Evolutionary conservation across 2,888 invertebrate genomes (phyloP).

Genomic region (Diaperis boleti): DNA sequence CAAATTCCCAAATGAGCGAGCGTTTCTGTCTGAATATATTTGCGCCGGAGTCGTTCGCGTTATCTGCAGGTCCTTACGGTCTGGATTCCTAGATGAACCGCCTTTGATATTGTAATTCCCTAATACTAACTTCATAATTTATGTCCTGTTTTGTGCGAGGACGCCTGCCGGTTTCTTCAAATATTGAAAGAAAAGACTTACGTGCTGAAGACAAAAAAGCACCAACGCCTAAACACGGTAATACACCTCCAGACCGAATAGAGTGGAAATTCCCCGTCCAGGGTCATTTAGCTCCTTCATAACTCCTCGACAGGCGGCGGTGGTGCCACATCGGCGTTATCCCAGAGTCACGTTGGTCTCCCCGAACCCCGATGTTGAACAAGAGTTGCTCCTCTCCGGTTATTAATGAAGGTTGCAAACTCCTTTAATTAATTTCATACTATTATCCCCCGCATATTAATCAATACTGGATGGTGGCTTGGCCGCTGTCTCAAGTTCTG

Average conservation of each 20-base stretch:
- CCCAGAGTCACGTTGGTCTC: conserved; percentile 35
- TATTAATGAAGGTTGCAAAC: conserved; percentile 67
- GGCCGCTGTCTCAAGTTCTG: conserved; percentile 46
- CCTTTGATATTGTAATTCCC: conserved; percentile 66
- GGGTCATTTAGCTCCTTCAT: conserved; percentile 38
- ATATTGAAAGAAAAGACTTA: too few species aligned
- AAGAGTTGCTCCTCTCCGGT: conserved; percentile 61
- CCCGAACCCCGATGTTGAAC: conserved; percentile 52
- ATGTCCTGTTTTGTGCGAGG: conserved; percentile 59
- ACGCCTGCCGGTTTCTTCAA: too few species aligned
- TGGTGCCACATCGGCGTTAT: conserved; percentile 33
- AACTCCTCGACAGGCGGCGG: conserved; percentile 36
- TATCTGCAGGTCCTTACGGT: conserved; percentile 62
- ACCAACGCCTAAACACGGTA: too few species aligned
- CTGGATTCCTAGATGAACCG: conserved; percentile 63
- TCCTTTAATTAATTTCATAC: conserved; percentile 67
- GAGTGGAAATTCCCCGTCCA: conserved; percentile 6
- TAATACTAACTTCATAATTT: conserved; percentile 64
- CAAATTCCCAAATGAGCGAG: conserved; percentile 65
- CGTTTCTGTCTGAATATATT: conserved; percentile 53
- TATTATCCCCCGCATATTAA: conserved; percentile 67
- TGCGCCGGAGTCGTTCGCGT: conserved; percentile 55
- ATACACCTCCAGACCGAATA: too few species aligned
- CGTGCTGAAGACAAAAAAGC: too few species aligned
- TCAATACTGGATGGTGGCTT: conserved; percentile 60